Conservation (phyloP, 2,113 vertebrate species). For the Epinephelus moara region DNA sequence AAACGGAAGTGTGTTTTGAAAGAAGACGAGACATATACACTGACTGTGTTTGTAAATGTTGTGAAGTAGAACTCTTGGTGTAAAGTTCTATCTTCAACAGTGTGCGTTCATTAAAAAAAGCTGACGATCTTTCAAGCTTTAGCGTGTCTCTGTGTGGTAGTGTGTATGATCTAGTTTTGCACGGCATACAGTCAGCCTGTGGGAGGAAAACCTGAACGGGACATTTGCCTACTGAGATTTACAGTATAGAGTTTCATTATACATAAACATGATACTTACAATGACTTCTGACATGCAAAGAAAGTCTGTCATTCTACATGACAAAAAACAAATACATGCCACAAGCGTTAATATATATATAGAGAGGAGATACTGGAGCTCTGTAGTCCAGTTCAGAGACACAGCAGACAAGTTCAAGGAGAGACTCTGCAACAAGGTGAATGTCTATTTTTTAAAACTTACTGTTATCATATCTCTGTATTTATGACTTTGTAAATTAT, state of each 20-base stretch:
- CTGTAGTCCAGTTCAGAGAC: not conserved
- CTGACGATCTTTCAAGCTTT: not conserved
- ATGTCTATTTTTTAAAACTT: not conserved
- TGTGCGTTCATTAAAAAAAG: not conserved
- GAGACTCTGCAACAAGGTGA: not conserved
- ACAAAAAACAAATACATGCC: not conserved
- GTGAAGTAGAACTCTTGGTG: not conserved
- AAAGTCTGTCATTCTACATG: not conserved
- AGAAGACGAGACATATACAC: no score
- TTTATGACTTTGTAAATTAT: not conserved
- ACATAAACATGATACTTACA: not conserved
- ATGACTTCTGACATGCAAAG: not conserved
- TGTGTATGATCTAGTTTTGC: not conserved
- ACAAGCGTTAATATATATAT: not conserved
- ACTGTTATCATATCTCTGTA: no score
- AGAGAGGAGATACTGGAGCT: not conserved
- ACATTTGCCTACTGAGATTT: constrained; percentile 15
- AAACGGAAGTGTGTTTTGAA: no score
- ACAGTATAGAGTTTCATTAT: not conserved
- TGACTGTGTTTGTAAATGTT: not conserved
- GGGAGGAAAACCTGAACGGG: not conserved
- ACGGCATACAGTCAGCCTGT: not conserved
- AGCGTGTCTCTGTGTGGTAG: not conserved
- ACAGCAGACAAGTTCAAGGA: not conserved
- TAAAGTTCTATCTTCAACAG: no score